phyloP scores from a whole-genome alignment of 2,888 invertebrate genomes.

The Erebia ligea region DNA sequence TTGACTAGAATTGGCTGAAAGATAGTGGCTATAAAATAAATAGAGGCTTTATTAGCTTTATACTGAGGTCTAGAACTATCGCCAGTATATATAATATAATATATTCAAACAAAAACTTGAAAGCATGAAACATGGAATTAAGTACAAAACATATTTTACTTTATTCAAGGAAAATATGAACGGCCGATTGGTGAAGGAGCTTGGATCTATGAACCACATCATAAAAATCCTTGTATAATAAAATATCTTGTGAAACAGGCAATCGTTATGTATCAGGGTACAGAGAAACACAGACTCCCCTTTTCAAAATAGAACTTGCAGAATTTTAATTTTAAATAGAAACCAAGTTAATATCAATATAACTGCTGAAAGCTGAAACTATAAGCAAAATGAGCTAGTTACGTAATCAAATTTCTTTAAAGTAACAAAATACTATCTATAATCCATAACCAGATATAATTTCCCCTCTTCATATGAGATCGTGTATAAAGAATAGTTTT shows the following conservation, averaged over 20 bases:
- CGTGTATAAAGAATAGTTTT: slow-evolving; percentile 59
- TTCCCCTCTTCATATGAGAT: slow-evolving; percentile 51
- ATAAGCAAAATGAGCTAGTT: not conserved
- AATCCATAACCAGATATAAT: slow-evolving; percentile 41
- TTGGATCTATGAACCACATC: too few relatives aligned
- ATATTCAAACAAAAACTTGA: too few relatives aligned
- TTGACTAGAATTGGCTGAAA: not conserved
- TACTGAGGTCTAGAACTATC: not conserved
- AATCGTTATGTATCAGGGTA: too few relatives aligned
- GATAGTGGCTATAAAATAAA: not conserved
- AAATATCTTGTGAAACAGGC: too few relatives aligned
- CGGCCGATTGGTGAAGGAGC: too few relatives aligned
- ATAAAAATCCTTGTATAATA: too few relatives aligned
- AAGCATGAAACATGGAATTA: too few relatives aligned
- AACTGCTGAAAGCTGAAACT: not conserved
- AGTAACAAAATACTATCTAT: slow-evolving; percentile 4
- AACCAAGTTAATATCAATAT: not conserved
- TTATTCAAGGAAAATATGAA: too few relatives aligned
- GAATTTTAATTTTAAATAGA: not conserved
- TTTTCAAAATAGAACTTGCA: not conserved
- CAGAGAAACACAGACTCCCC: too few relatives aligned
- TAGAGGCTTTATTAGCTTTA: not conserved
- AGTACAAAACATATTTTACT: too few relatives aligned
- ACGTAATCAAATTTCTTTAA: not conserved
- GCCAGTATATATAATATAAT: not conserved